These are phyloP conservation scores for Paraplagusia blochii DNA, from an alignment of 2,113 vertebrate species.

Conservation along the genomic window DNA sequence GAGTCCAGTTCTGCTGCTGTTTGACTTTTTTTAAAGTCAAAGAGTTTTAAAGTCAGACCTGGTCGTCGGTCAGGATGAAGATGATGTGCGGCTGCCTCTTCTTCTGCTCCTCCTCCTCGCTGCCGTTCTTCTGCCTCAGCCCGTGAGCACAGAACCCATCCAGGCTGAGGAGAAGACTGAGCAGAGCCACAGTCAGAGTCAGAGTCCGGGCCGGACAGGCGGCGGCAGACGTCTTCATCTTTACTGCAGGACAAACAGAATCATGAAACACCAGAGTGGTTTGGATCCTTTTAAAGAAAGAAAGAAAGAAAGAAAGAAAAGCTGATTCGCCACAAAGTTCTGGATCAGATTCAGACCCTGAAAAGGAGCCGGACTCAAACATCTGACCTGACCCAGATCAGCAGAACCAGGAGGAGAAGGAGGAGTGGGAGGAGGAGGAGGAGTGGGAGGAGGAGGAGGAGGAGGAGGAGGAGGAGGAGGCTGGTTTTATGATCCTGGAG, in stretches of 20 bases:
- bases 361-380: constrained; percentile 25
- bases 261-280: neutral
- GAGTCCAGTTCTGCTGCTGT: too few species aligned
- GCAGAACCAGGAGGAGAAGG: too few species aligned
- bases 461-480: too few species aligned
- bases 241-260: neutral
- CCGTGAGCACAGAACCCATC: constrained; percentile 80
- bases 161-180: constrained; percentile 79
- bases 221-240: constrained; percentile 28
- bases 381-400: constrained; percentile 23
- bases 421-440: too few species aligned
- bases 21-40: too few species aligned
- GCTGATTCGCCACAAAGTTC: constrained; percentile 23
- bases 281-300: neutral
- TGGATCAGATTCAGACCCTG: constrained; percentile 19
- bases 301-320: constrained; percentile 5
- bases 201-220: neutral
- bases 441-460: too few species aligned
- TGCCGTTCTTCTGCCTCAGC: constrained; percentile 41
- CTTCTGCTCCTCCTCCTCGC: constrained; percentile 44
- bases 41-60: too few species aligned
- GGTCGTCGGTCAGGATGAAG: constrained; percentile 93
- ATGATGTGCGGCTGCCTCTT: constrained; percentile 86
- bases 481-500: too few species aligned
- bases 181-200: constrained; percentile 53